Percentiles rank a stretch among this genome's conserved stretches.
Conservation (phyloP, 2,113 vertebrate genomes). For the Cebus imitator region DNA sequence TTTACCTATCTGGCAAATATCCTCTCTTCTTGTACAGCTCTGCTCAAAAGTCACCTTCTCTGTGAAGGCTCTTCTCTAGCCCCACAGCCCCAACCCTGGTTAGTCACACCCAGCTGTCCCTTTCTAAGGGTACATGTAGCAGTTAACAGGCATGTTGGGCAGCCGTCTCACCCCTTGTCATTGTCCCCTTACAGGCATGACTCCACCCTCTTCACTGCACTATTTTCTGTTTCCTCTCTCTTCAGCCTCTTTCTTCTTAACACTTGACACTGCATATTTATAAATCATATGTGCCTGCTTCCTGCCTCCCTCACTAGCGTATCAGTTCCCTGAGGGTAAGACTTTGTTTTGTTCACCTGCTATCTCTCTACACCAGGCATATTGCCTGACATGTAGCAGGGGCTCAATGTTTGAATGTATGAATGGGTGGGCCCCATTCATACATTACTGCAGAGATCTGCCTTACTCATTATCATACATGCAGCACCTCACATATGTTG, state of each 20-base stretch:
- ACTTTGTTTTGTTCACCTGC: neutral
- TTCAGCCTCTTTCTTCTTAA: neutral
- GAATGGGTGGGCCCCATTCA: too few relatives aligned
- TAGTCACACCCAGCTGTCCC: neutral
- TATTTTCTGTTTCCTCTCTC: neutral
- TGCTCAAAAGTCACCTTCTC: neutral
- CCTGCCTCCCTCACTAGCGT: neutral
- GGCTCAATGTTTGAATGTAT: neutral
- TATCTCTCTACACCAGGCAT: fast-evolving
- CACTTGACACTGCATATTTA: neutral
- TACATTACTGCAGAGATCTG: neutral
- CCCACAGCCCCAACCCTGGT: neutral
- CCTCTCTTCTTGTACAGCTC: neutral
- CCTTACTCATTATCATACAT: neutral
- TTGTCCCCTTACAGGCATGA: neutral
- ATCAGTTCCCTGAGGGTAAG: neutral
- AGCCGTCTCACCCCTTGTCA: fast-evolving
- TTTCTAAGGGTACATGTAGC: fast-evolving
- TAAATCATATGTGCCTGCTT: neutral
- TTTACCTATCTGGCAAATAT: neutral
- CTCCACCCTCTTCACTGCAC: neutral
- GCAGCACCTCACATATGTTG: neutral
- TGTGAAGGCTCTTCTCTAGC: neutral
- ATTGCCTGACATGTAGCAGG: too few relatives aligned
- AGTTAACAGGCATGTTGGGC: neutral